A percentile compares a stretch with the other conserved stretches of the same genome.
These are phyloP conservation scores for Equus przewalskii DNA, from an alignment of 2,113 vertebrate species.

Conservation along the genomic window DNA sequence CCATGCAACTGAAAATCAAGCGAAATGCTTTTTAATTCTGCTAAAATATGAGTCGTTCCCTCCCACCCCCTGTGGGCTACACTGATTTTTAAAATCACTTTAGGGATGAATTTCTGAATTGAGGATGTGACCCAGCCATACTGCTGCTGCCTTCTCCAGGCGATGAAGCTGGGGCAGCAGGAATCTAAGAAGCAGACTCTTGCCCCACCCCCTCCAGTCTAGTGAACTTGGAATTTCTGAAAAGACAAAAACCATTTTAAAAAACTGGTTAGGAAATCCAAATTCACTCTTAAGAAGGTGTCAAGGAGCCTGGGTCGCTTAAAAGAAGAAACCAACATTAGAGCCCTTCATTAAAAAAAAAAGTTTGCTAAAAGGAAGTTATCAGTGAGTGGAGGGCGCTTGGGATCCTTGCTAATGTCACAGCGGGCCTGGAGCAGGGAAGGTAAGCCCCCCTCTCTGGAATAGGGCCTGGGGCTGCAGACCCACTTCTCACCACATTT, in stretches of 20 bases:
- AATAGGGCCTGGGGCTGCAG: conserved; percentile 62
- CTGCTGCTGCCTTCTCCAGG: conserved; percentile 70
- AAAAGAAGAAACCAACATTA: conserved; percentile 42
- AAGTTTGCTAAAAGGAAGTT: not conserved
- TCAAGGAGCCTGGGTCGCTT: conserved; percentile 22
- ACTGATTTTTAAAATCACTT: conserved; percentile 51
- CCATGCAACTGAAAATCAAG: conserved; percentile 49
- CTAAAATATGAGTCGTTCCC: not conserved
- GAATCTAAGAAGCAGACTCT: not conserved
- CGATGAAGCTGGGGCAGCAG: conserved; percentile 44
- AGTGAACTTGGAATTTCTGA: conserved; percentile 65
- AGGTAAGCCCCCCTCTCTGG: not conserved
- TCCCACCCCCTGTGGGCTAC: not conserved
- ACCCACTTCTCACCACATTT: conserved; percentile 70
- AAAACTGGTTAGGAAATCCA: conserved; percentile 10
- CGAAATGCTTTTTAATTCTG: conserved; percentile 37
- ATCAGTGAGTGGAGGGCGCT: not conserved
- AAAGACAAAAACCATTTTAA: not conserved
- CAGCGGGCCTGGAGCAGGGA: not conserved
- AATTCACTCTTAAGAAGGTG: conserved; percentile 41
- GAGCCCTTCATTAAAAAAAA: not conserved
- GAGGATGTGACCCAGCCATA: conserved; percentile 59
- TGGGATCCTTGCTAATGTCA: conserved; percentile 4
- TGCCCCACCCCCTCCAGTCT: not conserved
- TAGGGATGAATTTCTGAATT: not conserved